phyloP scores from a whole-genome alignment of 2,113 vertebrate species.

The Galemys pyrenaicus region DNA sequence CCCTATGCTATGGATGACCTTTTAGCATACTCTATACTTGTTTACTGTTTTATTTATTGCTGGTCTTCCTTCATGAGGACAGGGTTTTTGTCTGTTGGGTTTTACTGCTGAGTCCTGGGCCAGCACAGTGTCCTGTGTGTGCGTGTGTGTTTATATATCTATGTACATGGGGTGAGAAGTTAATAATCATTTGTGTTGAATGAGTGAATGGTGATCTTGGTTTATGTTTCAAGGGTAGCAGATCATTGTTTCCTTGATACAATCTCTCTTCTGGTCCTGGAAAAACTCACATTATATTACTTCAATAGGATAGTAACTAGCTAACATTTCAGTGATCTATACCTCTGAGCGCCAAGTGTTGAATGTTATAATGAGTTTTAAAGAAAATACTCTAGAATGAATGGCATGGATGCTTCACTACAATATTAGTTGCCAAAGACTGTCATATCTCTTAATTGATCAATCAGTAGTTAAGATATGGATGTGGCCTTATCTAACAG shows the following conservation, averaged over 20 bases:
- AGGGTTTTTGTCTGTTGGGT: no score
- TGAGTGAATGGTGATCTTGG: not conserved
- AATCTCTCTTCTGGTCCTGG: not conserved
- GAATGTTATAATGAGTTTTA: not conserved
- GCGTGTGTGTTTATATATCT: no score
- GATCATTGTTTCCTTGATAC: not conserved
- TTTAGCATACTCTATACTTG: not conserved
- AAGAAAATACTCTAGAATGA: conserved; percentile 50
- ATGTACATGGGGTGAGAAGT: no score
- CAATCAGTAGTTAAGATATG: not conserved
- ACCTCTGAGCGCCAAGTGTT: not conserved
- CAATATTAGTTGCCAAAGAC: not conserved
- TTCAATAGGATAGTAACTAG: not conserved
- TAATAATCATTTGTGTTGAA: no score
- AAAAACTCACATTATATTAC: not conserved
- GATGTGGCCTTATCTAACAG: not conserved
- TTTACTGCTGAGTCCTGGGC: no score
- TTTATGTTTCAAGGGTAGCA: not conserved
- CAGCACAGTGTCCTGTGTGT: no score
- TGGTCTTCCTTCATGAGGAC: no score
- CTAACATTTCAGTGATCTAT: not conserved
- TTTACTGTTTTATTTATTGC: not conserved
- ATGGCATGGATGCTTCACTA: not conserved
- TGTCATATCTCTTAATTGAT: not conserved
- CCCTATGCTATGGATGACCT: not conserved